phyloP scores from a whole-genome alignment of 92 coral and sea anemone genomes.

The Epizoanthus ramosus region DNA sequence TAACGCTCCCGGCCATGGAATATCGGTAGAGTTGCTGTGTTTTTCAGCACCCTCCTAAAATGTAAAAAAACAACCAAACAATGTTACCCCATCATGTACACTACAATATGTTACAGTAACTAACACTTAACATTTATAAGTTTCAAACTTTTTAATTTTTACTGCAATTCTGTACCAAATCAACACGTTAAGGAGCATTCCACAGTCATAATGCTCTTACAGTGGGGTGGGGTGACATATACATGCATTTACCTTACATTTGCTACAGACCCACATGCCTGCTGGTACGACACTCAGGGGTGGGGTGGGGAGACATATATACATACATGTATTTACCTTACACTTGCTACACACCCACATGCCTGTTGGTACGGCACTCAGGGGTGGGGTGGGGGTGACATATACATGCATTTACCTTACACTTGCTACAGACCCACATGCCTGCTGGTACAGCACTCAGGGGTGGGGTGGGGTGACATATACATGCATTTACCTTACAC shows the following conservation, averaged over 20 bases:
- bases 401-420: constrained; percentile 66
- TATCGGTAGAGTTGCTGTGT: constrained; percentile 58
- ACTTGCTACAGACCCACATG: constrained; percentile 82
- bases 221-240: too few relatives aligned
- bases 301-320: constrained; percentile 31
- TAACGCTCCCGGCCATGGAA: constrained; percentile 97
- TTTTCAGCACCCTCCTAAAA: constrained; percentile 76
- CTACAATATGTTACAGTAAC: background rate
- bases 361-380: constrained; percentile 83
- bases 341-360: constrained; percentile 99
- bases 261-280: constrained; percentile 98
- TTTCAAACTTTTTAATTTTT: too few relatives aligned
- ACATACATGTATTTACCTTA: constrained; percentile 68
- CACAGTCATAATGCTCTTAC: too few relatives aligned
- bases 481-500: constrained; percentile 80
- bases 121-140: background rate
- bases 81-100: background rate
- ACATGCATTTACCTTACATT: constrained; percentile 46
- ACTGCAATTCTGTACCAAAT: too few relatives aligned
- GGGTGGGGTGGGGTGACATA: too few relatives aligned
- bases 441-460: constrained; percentile 73
- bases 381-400: constrained; percentile 59
- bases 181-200: too few relatives aligned
- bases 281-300: constrained; percentile 84
- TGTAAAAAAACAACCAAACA: background rate